phyloP scores from a whole-genome alignment of 1,140 invertebrate species.

The Drosophila grimshawi region DNA sequence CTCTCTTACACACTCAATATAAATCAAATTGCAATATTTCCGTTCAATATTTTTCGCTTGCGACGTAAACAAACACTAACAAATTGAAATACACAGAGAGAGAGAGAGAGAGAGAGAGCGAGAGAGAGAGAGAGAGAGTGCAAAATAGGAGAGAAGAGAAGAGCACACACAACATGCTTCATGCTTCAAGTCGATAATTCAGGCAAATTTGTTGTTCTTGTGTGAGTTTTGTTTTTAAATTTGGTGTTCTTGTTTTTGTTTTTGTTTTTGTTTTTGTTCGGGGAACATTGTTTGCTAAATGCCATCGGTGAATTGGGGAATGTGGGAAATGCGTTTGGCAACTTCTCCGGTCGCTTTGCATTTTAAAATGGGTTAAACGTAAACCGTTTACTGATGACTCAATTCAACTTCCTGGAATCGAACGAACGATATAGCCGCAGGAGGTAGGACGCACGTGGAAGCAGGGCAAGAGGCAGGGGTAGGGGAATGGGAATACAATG shows the following conservation, averaged over 20 bases:
- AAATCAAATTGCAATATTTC: constrained; percentile 82
- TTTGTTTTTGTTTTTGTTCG: constrained; percentile 37
- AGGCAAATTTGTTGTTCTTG: constrained; percentile 6
- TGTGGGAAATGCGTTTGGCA: constrained; percentile 64
- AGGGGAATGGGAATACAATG: constrained; percentile 13
- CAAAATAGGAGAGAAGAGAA: too few relatives aligned
- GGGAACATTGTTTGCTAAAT: constrained; percentile 77
- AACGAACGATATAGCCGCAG: constrained; percentile 15
- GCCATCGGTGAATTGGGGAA: constrained; percentile 55
- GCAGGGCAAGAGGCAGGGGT: background rate
- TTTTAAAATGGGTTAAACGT: constrained; percentile 82
- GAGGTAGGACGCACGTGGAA: background rate
- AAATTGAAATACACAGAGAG: constrained; percentile 59
- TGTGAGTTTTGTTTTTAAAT: constrained; percentile 13
- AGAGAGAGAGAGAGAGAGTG: background rate
- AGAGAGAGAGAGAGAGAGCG: background rate
- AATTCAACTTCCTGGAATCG: constrained; percentile 73
- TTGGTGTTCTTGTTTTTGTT: background rate
- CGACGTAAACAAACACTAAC: constrained; percentile 75
- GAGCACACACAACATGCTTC: constrained; percentile 7
- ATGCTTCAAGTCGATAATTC: constrained; percentile 32
- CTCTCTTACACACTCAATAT: constrained; percentile 40
- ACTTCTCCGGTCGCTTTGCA: constrained; percentile 45
- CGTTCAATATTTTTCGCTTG: constrained; percentile 77
- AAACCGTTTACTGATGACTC: constrained; percentile 82